A percentile compares a stretch with the other conserved stretches of the same genome.
phyloP scores from a whole-genome alignment of 1,140 invertebrate genomes.

The Ceratoteleas bidentatus region DNA sequence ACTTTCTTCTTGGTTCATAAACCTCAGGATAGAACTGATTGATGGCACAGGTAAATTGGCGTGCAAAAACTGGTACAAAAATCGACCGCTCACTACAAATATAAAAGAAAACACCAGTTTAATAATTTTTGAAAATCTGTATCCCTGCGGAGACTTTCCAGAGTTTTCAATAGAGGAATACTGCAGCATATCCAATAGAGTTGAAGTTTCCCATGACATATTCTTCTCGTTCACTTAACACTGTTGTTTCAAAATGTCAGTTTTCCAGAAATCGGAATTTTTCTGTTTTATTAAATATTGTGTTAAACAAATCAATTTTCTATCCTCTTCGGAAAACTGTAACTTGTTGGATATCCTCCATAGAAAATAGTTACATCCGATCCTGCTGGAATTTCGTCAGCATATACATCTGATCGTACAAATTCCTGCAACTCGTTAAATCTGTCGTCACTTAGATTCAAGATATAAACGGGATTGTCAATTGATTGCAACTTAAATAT shows the following conservation, averaged over 20 bases:
- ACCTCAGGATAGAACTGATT: background rate
- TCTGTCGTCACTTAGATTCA: background rate
- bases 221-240: background rate
- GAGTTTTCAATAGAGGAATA: background rate
- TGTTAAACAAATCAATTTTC: background rate
- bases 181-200: slow-evolving; percentile 1
- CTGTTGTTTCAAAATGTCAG: background rate
- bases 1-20: slow-evolving; percentile 5
- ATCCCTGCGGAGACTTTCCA: background rate
- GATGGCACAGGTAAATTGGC: slow-evolving; percentile 18
- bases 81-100: background rate
- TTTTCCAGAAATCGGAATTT: slow-evolving; percentile 6
- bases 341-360: background rate
- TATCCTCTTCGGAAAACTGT: background rate
- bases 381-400: background rate
- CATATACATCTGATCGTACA: background rate
- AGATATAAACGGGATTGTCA: background rate
- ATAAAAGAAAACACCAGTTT: background rate
- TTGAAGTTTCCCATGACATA: background rate
- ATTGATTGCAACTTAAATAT: background rate
- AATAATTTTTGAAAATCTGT: background rate
- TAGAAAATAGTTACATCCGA: too few species aligned
- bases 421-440: background rate
- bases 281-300: background rate
- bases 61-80: background rate